These are phyloP conservation scores for Atta colombica DNA, from an alignment of 1,140 invertebrate genomes.

Conservation along the genomic window DNA sequence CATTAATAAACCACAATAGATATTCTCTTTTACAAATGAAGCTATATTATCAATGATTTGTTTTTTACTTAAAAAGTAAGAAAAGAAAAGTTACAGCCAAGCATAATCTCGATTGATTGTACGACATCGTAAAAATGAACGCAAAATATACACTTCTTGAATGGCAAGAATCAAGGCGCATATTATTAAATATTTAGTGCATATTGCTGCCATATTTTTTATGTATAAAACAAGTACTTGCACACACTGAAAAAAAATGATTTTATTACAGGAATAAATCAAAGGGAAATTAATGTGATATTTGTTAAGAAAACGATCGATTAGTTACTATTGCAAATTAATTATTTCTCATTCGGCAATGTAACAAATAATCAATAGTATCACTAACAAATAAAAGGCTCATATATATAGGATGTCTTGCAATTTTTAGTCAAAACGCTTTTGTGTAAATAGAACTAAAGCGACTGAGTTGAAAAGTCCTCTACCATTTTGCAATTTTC, in stretches of 20 bases:
- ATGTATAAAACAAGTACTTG: neutral
- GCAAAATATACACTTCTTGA: slow-evolving; percentile 12
- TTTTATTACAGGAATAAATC: neutral
- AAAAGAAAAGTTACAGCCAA: slow-evolving; percentile 1
- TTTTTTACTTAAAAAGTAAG: neutral
- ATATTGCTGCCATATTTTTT: slow-evolving; percentile 9
- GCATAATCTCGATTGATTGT: slow-evolving; percentile 33
- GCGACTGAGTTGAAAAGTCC: too few relatives aligned
- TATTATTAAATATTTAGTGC: slow-evolving; percentile 51
- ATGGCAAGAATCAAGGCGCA: neutral
- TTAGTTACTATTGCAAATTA: too few relatives aligned
- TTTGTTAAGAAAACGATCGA: too few relatives aligned
- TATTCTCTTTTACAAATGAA: slow-evolving; percentile 61
- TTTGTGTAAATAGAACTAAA: too few relatives aligned
- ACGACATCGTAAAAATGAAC: neutral
- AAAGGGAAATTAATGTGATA: too few relatives aligned
- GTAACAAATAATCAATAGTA: too few relatives aligned
- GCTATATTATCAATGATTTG: slow-evolving; percentile 67
- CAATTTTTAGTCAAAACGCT: too few relatives aligned
- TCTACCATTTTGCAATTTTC: too few relatives aligned
- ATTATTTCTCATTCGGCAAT: too few relatives aligned
- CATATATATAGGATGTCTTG: too few relatives aligned
- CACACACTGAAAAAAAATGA: neutral
- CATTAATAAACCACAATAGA: slow-evolving; percentile 69
- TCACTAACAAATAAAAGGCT: too few relatives aligned